Conservation (phyloP, 2,888 invertebrate species). For the Urechis unicinctus region DNA sequence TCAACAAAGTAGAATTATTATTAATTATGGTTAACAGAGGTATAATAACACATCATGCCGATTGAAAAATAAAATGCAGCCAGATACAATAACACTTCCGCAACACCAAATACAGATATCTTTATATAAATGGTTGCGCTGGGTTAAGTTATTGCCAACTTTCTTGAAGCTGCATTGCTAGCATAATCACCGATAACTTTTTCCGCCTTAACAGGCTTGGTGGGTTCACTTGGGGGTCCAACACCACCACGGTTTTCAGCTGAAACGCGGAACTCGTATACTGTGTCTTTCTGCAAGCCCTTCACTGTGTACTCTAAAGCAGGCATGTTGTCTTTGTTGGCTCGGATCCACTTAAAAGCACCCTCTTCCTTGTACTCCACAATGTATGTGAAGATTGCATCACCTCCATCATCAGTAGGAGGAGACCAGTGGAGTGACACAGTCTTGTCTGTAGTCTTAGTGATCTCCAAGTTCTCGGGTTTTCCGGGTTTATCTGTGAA, state of each 20-base stretch:
- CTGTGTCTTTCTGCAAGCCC: constrained; percentile 15
- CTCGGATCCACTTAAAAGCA: constrained; percentile 15
- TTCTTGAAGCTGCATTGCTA: background rate
- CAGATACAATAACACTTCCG: no score
- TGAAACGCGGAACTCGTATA: constrained; percentile 76
- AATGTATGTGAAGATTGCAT: constrained; percentile 40
- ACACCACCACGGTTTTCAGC: constrained; percentile 48
- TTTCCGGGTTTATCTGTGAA: constrained; percentile 53
- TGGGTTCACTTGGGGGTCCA: constrained; percentile 62
- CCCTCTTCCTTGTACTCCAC: constrained; percentile 37
- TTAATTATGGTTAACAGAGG: no score
- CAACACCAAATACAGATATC: no score
- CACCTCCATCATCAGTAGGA: constrained; percentile 44
- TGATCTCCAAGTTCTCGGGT: constrained; percentile 19
- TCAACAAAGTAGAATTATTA: background rate
- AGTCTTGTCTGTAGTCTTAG: constrained; percentile 76
- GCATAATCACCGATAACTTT: constrained; percentile 24
- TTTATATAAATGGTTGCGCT: no score
- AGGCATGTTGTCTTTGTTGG: constrained; percentile 8
- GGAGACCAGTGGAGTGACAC: constrained; percentile 63
- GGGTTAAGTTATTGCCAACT: background rate
- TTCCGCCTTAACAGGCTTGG: constrained; percentile 58
- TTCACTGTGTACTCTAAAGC: constrained; percentile 12
- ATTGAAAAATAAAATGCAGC: no score
- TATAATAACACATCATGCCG: no score